phyloP scores from a whole-genome alignment of 2,888 invertebrate genomes.

The Dryobotodes eremita region DNA sequence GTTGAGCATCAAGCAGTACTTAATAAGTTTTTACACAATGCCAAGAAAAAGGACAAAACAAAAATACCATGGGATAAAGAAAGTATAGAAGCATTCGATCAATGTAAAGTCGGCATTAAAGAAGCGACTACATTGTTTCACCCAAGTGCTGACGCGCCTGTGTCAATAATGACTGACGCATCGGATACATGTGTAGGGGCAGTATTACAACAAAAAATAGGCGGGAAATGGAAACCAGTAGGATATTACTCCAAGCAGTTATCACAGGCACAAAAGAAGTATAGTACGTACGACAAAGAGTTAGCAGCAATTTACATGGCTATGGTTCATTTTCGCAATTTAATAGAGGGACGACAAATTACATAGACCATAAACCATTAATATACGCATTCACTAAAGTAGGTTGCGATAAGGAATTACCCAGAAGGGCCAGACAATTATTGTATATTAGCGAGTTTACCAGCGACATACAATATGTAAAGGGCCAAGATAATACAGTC shows the following conservation, averaged over 20 bases:
- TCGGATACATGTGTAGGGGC: neutral
- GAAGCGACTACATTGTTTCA: neutral
- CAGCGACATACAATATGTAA: too few relatives aligned
- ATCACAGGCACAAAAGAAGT: neutral
- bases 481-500: too few relatives aligned
- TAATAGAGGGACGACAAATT: too few relatives aligned
- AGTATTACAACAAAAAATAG: neutral
- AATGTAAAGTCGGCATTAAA: neutral
- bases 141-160: neutral
- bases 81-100: neutral
- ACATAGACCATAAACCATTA: too few relatives aligned
- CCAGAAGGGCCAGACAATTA: too few relatives aligned
- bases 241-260: neutral
- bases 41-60: neutral
- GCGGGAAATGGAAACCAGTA: neutral
- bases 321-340: too few relatives aligned
- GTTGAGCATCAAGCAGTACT: neutral
- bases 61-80: neutral
- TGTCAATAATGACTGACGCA: neutral
- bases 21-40: neutral
- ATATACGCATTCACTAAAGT: too few relatives aligned
- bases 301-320: slow-evolving; percentile 10
- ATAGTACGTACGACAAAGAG: slow-evolving; percentile 4
- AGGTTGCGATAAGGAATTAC: too few relatives aligned
- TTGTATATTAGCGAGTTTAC: too few relatives aligned